Percentiles rank a stretch among this genome's conserved stretches.
phyloP scores from a whole-genome alignment of 2,888 invertebrate genomes.

The Dicycla oo region DNA sequence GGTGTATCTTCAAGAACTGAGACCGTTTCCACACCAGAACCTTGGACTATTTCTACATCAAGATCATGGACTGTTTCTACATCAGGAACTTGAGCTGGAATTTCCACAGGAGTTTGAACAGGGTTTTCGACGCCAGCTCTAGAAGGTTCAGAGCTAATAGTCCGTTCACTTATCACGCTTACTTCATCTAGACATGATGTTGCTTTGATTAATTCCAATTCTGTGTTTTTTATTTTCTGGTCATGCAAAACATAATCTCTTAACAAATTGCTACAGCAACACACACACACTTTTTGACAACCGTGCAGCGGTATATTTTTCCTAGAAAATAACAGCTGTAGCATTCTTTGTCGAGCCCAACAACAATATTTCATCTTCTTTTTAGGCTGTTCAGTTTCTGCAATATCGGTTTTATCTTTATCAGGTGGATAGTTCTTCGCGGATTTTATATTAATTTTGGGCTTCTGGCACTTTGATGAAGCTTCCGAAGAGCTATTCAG shows the following conservation, averaged over 20 bases:
- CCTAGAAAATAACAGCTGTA: conserved; percentile 44
- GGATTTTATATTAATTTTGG: conserved; percentile 39
- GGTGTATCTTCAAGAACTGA: neutral
- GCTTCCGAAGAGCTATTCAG: neutral
- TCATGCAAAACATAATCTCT: conserved; percentile 39
- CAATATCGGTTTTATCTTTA: conserved; percentile 2
- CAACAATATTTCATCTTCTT: conserved; percentile 71
- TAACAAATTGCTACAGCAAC: conserved; percentile 73
- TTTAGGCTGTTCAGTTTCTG: neutral
- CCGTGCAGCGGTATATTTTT: conserved; percentile 54
- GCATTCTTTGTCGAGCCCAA: conserved; percentile 71
- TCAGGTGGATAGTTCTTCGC: conserved; percentile 22
- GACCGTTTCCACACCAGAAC: neutral
- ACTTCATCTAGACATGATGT: neutral
- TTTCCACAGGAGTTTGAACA: conserved; percentile 2
- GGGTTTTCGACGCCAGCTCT: neutral
- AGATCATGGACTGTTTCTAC: neutral
- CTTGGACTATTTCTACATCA: neutral
- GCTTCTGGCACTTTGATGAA: conserved; percentile 25
- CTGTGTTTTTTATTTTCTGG: neutral
- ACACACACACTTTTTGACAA: conserved; percentile 58
- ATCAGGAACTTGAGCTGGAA: neutral
- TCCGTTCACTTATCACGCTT: neutral
- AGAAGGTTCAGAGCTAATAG: neutral
- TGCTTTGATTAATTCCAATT: neutral